Percentiles rank a stretch among this genome's conserved stretches.
Evolutionary conservation across 2,113 vertebrate genomes (phyloP).

Genomic region (Xerus inauris): DNA sequence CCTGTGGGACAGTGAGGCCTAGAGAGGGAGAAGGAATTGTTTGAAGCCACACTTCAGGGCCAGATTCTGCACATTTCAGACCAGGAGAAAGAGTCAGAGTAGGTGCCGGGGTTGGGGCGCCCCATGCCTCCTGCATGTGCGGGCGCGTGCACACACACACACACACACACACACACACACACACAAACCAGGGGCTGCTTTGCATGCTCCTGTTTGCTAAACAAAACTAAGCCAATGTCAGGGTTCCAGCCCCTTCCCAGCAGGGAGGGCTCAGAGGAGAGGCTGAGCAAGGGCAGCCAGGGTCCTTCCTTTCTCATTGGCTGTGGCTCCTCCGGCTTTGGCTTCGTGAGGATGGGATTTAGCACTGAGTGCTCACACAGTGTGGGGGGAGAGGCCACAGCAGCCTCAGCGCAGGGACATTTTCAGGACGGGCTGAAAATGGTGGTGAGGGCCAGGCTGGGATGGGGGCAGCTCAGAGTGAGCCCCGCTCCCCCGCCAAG

Average conservation of each 20-base stretch:
- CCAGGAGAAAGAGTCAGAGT: background rate
- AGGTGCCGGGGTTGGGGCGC: background rate
- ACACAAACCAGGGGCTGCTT: slow-evolving; percentile 80
- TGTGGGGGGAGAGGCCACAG: background rate
- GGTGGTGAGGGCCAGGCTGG: background rate
- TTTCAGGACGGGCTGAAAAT: fast-evolving
- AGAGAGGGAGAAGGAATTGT: background rate
- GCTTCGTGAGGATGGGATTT: slow-evolving; percentile 68
- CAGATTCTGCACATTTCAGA: background rate
- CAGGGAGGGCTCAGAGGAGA: background rate
- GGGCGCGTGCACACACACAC: no score
- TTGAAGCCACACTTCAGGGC: background rate
- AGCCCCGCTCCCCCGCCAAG: background rate
- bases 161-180: slow-evolving; percentile 9
- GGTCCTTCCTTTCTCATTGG: slow-evolving; percentile 68
- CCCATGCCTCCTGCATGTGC: background rate
- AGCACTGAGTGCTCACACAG: background rate
- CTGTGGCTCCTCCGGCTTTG: slow-evolving; percentile 55
- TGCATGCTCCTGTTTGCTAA: slow-evolving; percentile 94
- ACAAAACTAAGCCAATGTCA: slow-evolving; percentile 86
- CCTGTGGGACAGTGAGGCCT: background rate
- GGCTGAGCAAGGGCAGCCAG: slow-evolving; percentile 14
- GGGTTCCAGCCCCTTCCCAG: slow-evolving; percentile 68
- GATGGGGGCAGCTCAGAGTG: background rate
- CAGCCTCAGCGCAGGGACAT: background rate